Evolutionary conservation across 2,888 invertebrate species (phyloP), one percentile per base, ranked within the genome.

Genomic region (Hypolimnas misippus): DNA sequence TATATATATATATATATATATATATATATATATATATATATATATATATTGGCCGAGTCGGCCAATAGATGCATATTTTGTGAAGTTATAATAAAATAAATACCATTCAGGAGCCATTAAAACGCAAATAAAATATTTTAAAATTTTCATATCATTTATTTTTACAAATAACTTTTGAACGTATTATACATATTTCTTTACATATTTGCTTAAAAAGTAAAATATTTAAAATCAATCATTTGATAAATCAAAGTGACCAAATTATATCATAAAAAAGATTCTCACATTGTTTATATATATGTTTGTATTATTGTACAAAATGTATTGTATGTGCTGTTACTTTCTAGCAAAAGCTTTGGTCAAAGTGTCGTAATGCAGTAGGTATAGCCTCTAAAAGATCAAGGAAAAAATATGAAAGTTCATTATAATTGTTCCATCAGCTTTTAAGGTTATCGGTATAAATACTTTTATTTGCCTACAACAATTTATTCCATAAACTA

Each of bases 201-300:
- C 25, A 25, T 25, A 25, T 25, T 3, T 5, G 25, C 25, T 25
- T 25, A 5, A 17, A 29, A n/a, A 14, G 19, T 55, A 25, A 25
- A 25, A 25, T 25, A 5, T 25, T 25, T 54, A 42, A 42, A 10
- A 54, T 3, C 42, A 55, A 16, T 55, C 42, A 40, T 55, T 55
- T 40, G 55, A 55, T 42, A 25, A 25, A 25, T 25, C 25, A 25
- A 25, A 25, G 25, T 25, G 25, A 25, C 25, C 5, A 25, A 3
- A 5, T 25, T 25, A 25, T 25, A 25, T 25, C 5, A 25, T 25
- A 5, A 25, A 25, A 25, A 5, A 3, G 2, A 25, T 25, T 25
- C 5, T 25, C 25, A 25, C 25, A 25, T 25, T 25, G n/a, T 5
- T 25, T 25, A 25, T 5, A 25, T 25, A 25, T 42, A 25, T 12